Conservation (phyloP, 1,140 invertebrate species). For the Lordiphosa clarofinis region DNA sequence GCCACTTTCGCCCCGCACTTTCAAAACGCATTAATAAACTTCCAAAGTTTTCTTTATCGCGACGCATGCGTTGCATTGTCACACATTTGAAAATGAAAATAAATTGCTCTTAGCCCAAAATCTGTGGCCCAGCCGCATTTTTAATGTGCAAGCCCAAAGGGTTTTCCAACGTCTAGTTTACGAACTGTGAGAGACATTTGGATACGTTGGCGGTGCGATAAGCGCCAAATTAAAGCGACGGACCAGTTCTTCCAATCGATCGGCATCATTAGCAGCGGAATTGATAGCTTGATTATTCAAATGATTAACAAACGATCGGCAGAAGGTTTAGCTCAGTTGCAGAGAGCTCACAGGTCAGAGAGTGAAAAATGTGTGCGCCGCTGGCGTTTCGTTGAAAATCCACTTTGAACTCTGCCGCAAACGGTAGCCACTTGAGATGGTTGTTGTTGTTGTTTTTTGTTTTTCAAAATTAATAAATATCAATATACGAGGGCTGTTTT, state of each 20-base stretch:
- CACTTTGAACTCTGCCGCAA: conserved; percentile 69
- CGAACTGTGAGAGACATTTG: conserved; percentile 62
- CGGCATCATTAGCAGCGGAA: conserved; percentile 77
- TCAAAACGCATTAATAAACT: conserved; percentile 52
- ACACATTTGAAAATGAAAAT: conserved; percentile 75
- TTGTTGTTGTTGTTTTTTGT: too few species aligned
- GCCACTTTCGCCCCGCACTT: conserved; percentile 48
- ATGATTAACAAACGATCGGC: conserved; percentile 75
- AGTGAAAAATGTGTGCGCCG: conserved; percentile 72
- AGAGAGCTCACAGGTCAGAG: conserved; percentile 54
- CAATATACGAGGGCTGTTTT: too few species aligned
- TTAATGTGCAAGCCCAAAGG: conserved; percentile 50
- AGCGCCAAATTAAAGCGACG: conserved; percentile 47
- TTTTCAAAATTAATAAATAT: too few species aligned
- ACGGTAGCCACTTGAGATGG: conserved; percentile 48
- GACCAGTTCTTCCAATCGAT: conserved; percentile 51
- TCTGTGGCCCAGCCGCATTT: conserved; percentile 22
- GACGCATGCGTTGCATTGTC: conserved; percentile 68
- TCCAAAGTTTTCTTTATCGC: conserved; percentile 47
- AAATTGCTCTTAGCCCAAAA: conserved; percentile 56
- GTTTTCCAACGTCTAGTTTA: conserved; percentile 61
- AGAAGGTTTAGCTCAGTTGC: conserved; percentile 37
- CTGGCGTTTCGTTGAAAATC: conserved; percentile 40
- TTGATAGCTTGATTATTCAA: conserved; percentile 80
- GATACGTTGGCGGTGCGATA: conserved; percentile 37